Evolutionary conservation across 2,797 vertebrate genomes (phyloP).

Genomic region (Rhinichthys osculus): DNA sequence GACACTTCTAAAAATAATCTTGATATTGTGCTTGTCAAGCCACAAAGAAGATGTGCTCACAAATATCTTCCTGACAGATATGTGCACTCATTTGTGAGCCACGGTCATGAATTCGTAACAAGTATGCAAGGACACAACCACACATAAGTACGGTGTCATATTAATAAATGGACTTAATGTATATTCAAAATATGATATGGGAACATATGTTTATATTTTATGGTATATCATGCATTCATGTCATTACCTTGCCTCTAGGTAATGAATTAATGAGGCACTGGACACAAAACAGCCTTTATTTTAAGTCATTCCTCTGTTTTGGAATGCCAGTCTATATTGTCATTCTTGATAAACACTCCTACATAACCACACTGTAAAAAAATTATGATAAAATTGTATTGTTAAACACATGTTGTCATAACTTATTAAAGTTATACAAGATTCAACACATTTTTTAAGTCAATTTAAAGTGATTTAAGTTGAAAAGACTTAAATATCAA

Average conservation of each 20-base stretch:
- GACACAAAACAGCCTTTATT: background rate
- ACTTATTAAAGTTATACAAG: no score
- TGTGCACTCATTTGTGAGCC: background rate
- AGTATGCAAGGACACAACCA: background rate
- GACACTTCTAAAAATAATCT: slow-evolving; percentile 35
- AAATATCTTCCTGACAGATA: slow-evolving; percentile 19
- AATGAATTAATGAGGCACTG: background rate
- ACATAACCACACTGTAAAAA: background rate
- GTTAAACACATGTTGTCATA: no score
- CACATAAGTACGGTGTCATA: background rate
- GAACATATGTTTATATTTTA: slow-evolving; percentile 1
- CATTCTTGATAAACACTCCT: background rate
- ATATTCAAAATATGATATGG: background rate
- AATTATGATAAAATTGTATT: no score
- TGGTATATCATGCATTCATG: background rate
- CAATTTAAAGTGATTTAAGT: no score
- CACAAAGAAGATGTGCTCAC: slow-evolving; percentile 19
- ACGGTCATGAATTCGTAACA: background rate
- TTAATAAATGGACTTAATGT: background rate
- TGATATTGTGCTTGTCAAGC: slow-evolving; percentile 15
- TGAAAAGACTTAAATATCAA: no score
- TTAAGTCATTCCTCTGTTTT: background rate
- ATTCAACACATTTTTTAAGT: no score
- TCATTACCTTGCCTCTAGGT: background rate
- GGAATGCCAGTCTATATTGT: background rate